Conservation (phyloP, 2,797 vertebrate genomes). For the Semotilus atromaculatus region DNA sequence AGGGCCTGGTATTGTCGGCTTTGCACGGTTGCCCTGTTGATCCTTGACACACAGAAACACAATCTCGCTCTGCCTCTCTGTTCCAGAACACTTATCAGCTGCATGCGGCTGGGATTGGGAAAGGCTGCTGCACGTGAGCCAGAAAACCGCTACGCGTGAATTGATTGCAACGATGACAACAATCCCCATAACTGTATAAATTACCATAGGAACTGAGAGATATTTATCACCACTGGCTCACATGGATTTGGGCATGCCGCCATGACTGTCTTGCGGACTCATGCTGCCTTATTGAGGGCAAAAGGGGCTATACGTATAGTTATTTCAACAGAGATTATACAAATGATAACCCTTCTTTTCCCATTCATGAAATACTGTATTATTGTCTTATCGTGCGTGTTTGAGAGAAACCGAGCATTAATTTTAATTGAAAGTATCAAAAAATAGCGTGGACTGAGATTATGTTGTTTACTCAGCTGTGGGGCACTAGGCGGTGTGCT, state of each 20-base stretch:
- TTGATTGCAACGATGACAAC: slow-evolving; percentile 65
- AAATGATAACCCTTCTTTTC: slow-evolving; percentile 42
- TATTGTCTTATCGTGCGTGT: slow-evolving; percentile 33
- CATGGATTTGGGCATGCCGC: slow-evolving; percentile 41
- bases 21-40: slow-evolving; percentile 47
- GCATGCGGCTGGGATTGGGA: slow-evolving; percentile 48
- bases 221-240: slow-evolving; percentile 58
- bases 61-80: slow-evolving; percentile 28
- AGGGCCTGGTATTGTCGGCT: slow-evolving; percentile 36
- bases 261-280: slow-evolving; percentile 47
- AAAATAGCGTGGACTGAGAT: slow-evolving; percentile 50
- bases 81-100: slow-evolving; percentile 52
- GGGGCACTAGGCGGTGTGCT: slow-evolving; percentile 40
- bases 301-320: slow-evolving; percentile 30
- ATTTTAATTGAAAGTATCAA: slow-evolving; percentile 48
- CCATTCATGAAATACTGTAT: slow-evolving; percentile 48
- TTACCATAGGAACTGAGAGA: slow-evolving; percentile 56
- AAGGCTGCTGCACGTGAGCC: slow-evolving; percentile 47
- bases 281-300: slow-evolving; percentile 30
- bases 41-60: slow-evolving; percentile 46
- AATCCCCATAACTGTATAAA: slow-evolving; percentile 67
- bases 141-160: slow-evolving; percentile 54
- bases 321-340: slow-evolving; percentile 45
- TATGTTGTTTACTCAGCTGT: slow-evolving; percentile 61
- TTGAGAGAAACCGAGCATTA: slow-evolving; percentile 21